A percentile compares a stretch with the other conserved stretches of the same genome.
Conservation (phyloP, 1,140 invertebrate species). For the Nephila pilipes region DNA sequence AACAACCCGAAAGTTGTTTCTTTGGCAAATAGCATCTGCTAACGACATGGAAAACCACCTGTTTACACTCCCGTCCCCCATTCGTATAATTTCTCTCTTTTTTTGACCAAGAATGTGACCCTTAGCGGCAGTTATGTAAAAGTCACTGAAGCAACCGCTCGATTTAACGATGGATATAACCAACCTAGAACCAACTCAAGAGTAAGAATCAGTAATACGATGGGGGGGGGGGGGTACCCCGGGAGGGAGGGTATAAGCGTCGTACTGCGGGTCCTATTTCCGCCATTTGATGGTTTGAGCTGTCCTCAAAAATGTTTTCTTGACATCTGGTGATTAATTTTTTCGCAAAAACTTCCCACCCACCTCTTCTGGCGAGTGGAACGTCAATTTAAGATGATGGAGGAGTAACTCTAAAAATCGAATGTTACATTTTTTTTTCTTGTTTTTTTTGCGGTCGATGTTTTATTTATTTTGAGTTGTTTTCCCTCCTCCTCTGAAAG, state of each 20-base stretch:
- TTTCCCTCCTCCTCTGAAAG: background rate
- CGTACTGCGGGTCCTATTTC: slow-evolving; percentile 18
- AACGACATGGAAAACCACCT: slow-evolving; percentile 27
- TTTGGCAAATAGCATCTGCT: background rate
- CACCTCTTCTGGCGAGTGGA: background rate
- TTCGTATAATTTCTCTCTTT: background rate
- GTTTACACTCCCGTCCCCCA: background rate
- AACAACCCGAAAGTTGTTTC: background rate
- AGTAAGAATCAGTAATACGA: background rate
- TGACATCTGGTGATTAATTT: slow-evolving; percentile 74
- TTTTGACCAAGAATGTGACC: slow-evolving; percentile 13
- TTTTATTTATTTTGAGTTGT: slow-evolving; percentile 26
- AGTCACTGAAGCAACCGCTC: background rate
- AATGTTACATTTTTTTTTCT: background rate
- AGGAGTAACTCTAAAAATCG: slow-evolving; percentile 59
- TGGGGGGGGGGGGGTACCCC: background rate
- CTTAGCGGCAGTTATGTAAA: background rate
- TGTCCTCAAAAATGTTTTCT: slow-evolving; percentile 73
- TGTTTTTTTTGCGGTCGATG: background rate
- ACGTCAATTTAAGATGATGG: slow-evolving; percentile 73
- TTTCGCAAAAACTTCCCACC: background rate
- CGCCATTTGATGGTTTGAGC: slow-evolving; percentile 26
- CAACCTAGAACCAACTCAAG: background rate
- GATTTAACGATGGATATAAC: background rate
- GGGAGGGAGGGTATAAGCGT: background rate